Conservation (phyloP, 2,797 vertebrate species). For the Pantherophis vulpinus region DNA sequence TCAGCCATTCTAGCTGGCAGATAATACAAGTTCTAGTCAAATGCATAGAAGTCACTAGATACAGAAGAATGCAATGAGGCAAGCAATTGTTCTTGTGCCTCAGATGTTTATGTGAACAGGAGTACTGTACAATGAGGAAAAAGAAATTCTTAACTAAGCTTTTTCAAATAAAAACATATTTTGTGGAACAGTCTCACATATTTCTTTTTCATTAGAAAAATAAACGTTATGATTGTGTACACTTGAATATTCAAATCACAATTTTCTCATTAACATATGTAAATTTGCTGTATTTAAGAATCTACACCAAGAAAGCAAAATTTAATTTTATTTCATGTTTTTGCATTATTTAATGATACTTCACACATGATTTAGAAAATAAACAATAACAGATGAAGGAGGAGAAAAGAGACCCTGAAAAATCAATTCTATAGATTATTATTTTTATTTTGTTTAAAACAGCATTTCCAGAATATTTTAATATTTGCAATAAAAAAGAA, state of each 20-base stretch:
- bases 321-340: slow-evolving; percentile 6
- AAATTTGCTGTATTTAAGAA: background rate
- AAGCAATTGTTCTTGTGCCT: background rate
- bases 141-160: background rate
- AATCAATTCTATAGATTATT: background rate
- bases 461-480: background rate
- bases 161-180: background rate
- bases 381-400: background rate
- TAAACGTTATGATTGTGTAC: background rate
- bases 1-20: background rate
- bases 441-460: background rate
- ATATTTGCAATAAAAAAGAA: background rate
- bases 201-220: slow-evolving; percentile 8
- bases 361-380: background rate
- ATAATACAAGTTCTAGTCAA: background rate
- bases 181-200: background rate
- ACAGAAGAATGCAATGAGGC: background rate
- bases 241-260: slow-evolving; percentile 4
- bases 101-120: background rate
- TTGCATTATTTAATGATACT: background rate
- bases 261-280: background rate
- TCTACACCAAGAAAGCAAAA: background rate
- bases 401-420: background rate
- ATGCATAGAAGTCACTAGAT: background rate
- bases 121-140: background rate